phyloP scores from a whole-genome alignment of 2,888 invertebrate species.

The Phlogophora meticulosa region DNA sequence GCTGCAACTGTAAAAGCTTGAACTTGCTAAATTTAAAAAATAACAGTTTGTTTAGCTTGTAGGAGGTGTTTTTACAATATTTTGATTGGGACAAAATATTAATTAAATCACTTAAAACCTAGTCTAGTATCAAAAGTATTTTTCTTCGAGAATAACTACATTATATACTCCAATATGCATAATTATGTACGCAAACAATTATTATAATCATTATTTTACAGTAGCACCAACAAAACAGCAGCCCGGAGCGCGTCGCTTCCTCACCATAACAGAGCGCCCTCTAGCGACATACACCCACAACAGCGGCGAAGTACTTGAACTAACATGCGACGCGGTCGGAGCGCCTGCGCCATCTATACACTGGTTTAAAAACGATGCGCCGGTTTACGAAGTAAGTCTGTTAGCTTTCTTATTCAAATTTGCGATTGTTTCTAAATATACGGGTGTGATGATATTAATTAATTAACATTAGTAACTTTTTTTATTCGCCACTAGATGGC shows the following conservation, averaged over 20 bases:
- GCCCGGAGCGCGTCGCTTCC: constrained; percentile 65
- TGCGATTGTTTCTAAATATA: no score
- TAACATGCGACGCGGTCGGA: constrained; percentile 96
- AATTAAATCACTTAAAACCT: no score
- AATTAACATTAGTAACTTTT: no score
- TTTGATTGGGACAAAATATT: no score
- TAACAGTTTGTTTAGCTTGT: no score
- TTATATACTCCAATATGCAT: no score
- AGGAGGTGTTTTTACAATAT: no score
- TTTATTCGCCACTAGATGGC: constrained; percentile 13
- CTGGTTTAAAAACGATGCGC: constrained; percentile 95
- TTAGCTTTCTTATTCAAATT: no score
- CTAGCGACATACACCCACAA: constrained; percentile 86
- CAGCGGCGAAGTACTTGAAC: constrained; percentile 91
- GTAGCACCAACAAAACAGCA: constrained; percentile 66
- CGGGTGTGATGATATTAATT: no score
- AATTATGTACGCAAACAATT: neutral
- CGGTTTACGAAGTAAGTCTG: constrained; percentile 92
- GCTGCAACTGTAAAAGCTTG: neutral
- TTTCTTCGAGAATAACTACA: no score
- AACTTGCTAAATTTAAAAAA: no score
- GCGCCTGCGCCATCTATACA: constrained; percentile 95
- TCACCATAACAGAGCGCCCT: constrained; percentile 76
- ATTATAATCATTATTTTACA: constrained; percentile 43
- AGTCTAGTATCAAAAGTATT: no score